Percentiles rank a stretch among this genome's conserved stretches.
Conservation (phyloP, 2,888 invertebrate genomes). For the Margaritifera margaritifera region DNA sequence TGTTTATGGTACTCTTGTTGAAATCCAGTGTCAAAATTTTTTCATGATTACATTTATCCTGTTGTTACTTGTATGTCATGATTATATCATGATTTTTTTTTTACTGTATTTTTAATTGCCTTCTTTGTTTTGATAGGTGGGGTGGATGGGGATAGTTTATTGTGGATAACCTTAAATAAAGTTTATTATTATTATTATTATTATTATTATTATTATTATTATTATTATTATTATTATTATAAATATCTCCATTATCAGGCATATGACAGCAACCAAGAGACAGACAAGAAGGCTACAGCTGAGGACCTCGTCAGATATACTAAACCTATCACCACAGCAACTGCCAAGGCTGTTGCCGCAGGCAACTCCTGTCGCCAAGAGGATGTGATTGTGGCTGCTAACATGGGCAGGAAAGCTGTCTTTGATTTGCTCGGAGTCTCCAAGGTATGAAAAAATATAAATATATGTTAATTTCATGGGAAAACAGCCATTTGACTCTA, state of each 20-base stretch:
- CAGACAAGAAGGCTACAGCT: constrained; percentile 80
- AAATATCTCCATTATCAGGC: constrained; percentile 75
- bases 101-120: too few relatives aligned
- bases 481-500: neutral
- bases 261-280: constrained; percentile 74
- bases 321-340: constrained; percentile 93
- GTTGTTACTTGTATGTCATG: too few relatives aligned
- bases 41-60: too few relatives aligned
- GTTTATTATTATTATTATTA: neutral
- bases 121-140: too few relatives aligned
- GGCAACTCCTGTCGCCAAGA: constrained; percentile 93
- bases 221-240: neutral
- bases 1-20: too few relatives aligned
- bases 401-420: constrained; percentile 95
- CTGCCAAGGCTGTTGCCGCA: constrained; percentile 94
- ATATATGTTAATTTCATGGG: too few relatives aligned
- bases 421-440: constrained; percentile 92
- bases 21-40: too few relatives aligned
- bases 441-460: constrained; percentile 77
- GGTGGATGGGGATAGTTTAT: neutral
- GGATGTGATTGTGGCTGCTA: constrained; percentile 94
- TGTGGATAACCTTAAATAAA: too few relatives aligned
- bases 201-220: constrained; percentile 1
- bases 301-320: constrained; percentile 96
- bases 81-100: too few relatives aligned